Evolutionary conservation across 2,113 vertebrate species (phyloP), one percentile per base, ranked within the genome.

Genomic region (Grammomys dolichurus): DNA sequence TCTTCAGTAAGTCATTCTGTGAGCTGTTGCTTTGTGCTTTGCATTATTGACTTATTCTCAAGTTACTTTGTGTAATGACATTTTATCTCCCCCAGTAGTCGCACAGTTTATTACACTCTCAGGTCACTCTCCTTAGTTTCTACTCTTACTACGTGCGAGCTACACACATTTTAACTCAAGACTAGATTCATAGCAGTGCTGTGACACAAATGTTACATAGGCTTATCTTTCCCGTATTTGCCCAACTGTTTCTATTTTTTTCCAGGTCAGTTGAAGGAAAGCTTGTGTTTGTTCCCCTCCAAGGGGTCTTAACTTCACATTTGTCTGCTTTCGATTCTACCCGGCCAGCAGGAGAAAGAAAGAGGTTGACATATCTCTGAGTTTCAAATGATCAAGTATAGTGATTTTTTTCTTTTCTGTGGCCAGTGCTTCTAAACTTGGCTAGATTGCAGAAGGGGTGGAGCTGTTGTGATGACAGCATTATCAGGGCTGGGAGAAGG

Each of bases 391-490:
- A n/a, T 51, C 56, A 8, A 56, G 24, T 17, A 40, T 5, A 13
- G 36, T 85, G 65, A 40, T 77, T 90, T 92, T 90, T 92, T 54
- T 40, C 56, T 94, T 28, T 43, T 33, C 90, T 36, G 43, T 70
- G 67, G 72, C 77, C 65, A 77, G 26, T 28, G n/a, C 54, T 5
- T 93, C 17, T 93, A 46, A 88, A n/a, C 58, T 17, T 93, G 93
- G 46, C 86, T 95, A 65, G 56, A 36, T 6, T 85, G 69, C 94
- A 89, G 86, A 94, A 67, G 43, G 67, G 11, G 26, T 46, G 36
- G 40, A 92, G 60, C 51, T 20, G 58, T 28, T 1, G 31, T 24
- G 86, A 76, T 91, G 97, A 96, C 95, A 96, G 88, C 48, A 92
- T 54, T 89, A 78, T 85, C 84, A 72, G 87, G 31, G 24, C 51